phyloP scores from a whole-genome alignment of 2,797 vertebrate species.

The Coracias cyanogaster region DNA sequence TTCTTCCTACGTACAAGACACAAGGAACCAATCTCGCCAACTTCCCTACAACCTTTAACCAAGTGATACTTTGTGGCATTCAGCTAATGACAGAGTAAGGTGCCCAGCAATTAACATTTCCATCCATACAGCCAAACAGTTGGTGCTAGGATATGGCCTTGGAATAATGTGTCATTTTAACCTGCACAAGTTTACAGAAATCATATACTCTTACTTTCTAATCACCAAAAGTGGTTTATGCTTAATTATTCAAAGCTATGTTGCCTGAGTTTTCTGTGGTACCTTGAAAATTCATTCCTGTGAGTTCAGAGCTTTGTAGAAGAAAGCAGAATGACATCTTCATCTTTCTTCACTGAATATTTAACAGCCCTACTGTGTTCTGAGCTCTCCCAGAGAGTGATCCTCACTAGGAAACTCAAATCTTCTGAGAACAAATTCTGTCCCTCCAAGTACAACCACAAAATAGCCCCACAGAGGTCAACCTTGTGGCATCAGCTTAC shows the following conservation, averaged over 20 bases:
- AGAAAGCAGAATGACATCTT: neutral
- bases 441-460: neutral
- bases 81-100: neutral
- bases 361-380: neutral
- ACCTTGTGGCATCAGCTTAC: fast-evolving
- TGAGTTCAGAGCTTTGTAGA: neutral
- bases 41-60: neutral
- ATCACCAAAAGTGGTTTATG: neutral
- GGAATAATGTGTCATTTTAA: neutral
- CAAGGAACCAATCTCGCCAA: neutral
- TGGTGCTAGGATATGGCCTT: neutral
- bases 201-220: neutral
- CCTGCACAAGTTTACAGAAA: neutral
- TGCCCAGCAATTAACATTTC: neutral
- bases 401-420: neutral
- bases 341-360: neutral
- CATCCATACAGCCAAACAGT: neutral
- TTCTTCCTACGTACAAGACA: neutral
- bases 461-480: neutral
- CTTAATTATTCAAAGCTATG: neutral
- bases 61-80: neutral
- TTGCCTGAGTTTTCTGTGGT: neutral
- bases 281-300: neutral
- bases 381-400: neutral
- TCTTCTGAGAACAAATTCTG: neutral